These are phyloP conservation scores for Brachystomella parvula DNA, from an alignment of 1,140 invertebrate genomes.

Conservation along the genomic window DNA sequence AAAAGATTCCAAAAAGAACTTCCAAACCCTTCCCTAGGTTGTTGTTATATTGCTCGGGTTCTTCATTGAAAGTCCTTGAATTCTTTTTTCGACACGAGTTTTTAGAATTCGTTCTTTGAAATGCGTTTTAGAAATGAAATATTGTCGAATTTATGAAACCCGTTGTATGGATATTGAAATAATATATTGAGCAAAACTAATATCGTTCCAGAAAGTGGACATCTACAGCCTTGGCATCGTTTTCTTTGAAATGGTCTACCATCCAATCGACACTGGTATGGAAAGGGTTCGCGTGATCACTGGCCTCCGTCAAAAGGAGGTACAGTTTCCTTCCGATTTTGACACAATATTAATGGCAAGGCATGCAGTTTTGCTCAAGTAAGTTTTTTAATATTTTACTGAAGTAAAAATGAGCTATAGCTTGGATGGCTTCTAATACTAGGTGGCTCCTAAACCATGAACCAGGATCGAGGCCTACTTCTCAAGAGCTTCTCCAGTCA, in stretches of 20 bases:
- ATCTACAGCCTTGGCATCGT: conserved; percentile 87
- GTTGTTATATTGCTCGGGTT: too few relatives aligned
- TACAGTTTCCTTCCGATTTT: conserved; percentile 60
- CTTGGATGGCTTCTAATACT: conserved; percentile 26
- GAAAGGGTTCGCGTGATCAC: conserved; percentile 72
- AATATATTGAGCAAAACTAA: too few relatives aligned
- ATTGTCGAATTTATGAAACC: too few relatives aligned
- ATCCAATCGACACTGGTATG: conserved; percentile 71
- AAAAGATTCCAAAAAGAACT: too few relatives aligned
- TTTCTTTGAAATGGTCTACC: conserved; percentile 89
- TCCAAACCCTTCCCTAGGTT: too few relatives aligned
- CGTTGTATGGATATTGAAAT: too few relatives aligned
- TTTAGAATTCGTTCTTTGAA: too few relatives aligned
- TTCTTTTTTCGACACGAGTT: too few relatives aligned
- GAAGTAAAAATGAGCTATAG: not conserved
- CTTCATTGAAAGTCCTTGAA: too few relatives aligned
- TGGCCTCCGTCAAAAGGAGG: conserved; percentile 57
- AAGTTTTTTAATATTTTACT: conserved; percentile 21
- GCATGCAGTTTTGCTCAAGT: conserved; percentile 47
- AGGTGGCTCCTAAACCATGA: conserved; percentile 80
- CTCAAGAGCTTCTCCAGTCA: conserved; percentile 69
- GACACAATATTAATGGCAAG: conserved; percentile 44
- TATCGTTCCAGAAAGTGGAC: conserved; percentile 77
- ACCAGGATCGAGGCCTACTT: conserved; percentile 67
- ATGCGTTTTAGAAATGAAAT: too few relatives aligned